Percentiles rank a stretch among this genome's conserved stretches.
Evolutionary conservation across 2,113 vertebrate species (phyloP).

Genomic region (Emydocephalus ijimae): DNA sequence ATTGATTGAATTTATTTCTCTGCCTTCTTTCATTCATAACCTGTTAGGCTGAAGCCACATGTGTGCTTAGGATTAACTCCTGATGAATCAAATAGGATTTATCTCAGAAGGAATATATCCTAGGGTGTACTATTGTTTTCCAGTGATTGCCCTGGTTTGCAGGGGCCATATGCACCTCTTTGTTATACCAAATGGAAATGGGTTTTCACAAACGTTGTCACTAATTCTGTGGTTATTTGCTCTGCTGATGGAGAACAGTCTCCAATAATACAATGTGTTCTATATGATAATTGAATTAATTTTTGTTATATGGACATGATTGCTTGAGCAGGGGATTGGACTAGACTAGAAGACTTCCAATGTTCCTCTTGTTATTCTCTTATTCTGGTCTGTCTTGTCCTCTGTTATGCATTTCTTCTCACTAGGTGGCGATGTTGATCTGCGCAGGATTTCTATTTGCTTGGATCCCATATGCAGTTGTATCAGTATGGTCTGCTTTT

Average conservation of each 20-base stretch:
- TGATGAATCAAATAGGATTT: neutral
- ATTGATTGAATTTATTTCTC: neutral
- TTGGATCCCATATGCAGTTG: slow-evolving; percentile 93
- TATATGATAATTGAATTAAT: neutral
- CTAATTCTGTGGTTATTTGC: neutral
- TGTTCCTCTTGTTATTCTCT: neutral
- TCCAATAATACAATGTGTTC: neutral
- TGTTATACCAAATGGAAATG: neutral
- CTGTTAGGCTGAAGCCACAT: neutral
- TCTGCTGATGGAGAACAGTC: neutral
- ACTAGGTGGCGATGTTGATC: slow-evolving; percentile 93
- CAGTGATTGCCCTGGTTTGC: neutral
- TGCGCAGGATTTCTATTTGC: slow-evolving; percentile 93
- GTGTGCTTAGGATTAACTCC: neutral
- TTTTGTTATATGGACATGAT: neutral
- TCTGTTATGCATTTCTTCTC: slow-evolving; percentile 1
- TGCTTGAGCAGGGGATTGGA: neutral
- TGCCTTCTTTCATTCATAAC: neutral
- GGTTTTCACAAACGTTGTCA: neutral
- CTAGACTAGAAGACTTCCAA: neutral
- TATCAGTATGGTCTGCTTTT: slow-evolving; percentile 90
- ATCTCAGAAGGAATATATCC: neutral
- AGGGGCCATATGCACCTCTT: neutral
- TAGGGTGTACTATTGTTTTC: neutral
- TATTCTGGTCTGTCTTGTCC: neutral